Conservation (phyloP, 1,140 invertebrate genomes). For the Chymomyza costata region DNA sequence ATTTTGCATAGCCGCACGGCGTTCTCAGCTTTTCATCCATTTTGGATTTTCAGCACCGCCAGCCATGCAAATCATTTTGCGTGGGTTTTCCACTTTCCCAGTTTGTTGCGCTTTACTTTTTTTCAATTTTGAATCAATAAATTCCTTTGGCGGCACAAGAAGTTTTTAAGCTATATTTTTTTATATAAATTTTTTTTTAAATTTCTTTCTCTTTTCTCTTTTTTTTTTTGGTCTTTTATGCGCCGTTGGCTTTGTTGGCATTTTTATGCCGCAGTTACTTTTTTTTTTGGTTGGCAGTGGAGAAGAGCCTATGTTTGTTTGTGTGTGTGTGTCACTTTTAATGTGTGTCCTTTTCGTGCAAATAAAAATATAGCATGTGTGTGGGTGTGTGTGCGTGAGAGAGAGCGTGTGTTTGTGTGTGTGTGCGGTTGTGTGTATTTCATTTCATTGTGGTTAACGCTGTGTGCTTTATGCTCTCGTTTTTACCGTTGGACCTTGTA, state of each 20-base stretch:
- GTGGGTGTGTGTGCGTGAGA: not conserved
- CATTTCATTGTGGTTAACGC: slow-evolving; percentile 61
- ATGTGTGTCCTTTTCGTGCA: slow-evolving; percentile 27
- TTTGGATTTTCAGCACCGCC: slow-evolving; percentile 9
- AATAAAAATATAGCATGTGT: slow-evolving; percentile 13
- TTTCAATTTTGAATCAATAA: slow-evolving; percentile 54
- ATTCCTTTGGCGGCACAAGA: slow-evolving; percentile 43
- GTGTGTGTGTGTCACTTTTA: slow-evolving; percentile 17
- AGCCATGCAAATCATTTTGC: slow-evolving; percentile 57
- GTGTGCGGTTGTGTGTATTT: slow-evolving; percentile 29
- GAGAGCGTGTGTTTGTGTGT: slow-evolving; percentile 40
- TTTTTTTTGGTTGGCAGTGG: slow-evolving; percentile 33
- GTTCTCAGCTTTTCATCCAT: too few relatives aligned
- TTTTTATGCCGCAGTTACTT: slow-evolving; percentile 41
- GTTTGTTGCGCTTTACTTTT: slow-evolving; percentile 13
- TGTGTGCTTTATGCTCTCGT: slow-evolving; percentile 24
- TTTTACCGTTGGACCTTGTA: slow-evolving; percentile 39
- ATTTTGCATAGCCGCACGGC: slow-evolving; percentile 45
- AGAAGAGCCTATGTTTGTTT: too few relatives aligned
- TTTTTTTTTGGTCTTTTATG: slow-evolving; percentile 1
- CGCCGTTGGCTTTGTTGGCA: slow-evolving; percentile 45
- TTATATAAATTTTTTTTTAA: slow-evolving; percentile 18
- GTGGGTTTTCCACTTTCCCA: not conserved
- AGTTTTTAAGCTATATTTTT: slow-evolving; percentile 36
- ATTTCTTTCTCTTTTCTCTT: slow-evolving; percentile 1